These are phyloP conservation scores for Rallus crepitans DNA, from an alignment of 2,797 vertebrate species.

Conservation along the genomic window DNA sequence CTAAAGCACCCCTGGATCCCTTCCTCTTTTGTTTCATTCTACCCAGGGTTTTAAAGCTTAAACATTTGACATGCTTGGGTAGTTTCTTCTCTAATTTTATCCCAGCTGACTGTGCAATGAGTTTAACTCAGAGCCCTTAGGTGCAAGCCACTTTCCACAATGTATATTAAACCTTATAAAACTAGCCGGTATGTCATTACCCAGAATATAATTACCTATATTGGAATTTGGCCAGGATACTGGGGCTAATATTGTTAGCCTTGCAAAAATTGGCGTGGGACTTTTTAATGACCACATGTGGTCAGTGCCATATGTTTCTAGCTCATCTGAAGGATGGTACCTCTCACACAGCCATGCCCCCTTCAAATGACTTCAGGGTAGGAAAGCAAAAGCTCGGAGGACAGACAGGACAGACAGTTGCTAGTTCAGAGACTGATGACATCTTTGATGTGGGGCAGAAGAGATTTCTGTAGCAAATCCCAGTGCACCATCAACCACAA, in stretches of 20 bases:
- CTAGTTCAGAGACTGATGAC: slow-evolving; percentile 6
- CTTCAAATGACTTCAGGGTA: slow-evolving; percentile 17
- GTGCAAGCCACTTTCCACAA: slow-evolving; percentile 57
- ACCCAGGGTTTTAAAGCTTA: slow-evolving; percentile 74
- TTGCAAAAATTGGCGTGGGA: slow-evolving; percentile 68
- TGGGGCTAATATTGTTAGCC: slow-evolving; percentile 73
- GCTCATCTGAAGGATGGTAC: slow-evolving; percentile 24
- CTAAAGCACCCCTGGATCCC: slow-evolving; percentile 71
- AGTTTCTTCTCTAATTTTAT: slow-evolving; percentile 78
- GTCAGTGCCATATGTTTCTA: slow-evolving; percentile 68
- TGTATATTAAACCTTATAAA: slow-evolving; percentile 73
- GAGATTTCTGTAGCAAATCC: neutral
- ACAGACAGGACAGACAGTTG: neutral
- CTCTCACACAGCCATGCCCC: slow-evolving; percentile 9
- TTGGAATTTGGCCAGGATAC: slow-evolving; percentile 72
- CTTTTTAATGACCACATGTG: slow-evolving; percentile 68
- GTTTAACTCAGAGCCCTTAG: slow-evolving; percentile 70
- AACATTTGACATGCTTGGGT: slow-evolving; percentile 76
- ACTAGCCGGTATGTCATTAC: slow-evolving; percentile 64
- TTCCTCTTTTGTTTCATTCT: slow-evolving; percentile 75
- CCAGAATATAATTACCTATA: slow-evolving; percentile 69
- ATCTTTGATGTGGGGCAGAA: neutral
- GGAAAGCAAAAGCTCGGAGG: neutral
- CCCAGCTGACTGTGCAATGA: slow-evolving; percentile 72
- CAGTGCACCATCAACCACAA: neutral